A percentile compares a stretch with the other conserved stretches of the same genome.
phyloP scores from a whole-genome alignment of 2,113 vertebrate genomes.

The Ivindomyrus marchei region DNA sequence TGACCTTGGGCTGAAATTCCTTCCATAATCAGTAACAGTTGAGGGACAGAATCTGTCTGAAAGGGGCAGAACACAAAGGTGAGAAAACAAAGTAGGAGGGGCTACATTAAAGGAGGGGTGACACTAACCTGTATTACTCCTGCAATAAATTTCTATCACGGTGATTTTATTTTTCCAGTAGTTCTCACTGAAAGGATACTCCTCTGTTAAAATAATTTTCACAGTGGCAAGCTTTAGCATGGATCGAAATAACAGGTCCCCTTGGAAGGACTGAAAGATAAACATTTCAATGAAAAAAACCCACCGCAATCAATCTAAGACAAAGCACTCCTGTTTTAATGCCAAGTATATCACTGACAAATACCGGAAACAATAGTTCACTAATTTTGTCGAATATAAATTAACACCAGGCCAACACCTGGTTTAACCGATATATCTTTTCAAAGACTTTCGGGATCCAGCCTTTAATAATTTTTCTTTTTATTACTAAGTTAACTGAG shows the following conservation, averaged over 20 bases:
- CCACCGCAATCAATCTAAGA: neutral
- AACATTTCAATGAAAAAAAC: neutral
- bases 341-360: neutral
- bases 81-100: neutral
- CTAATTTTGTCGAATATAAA: constrained; percentile 10
- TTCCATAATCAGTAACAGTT: constrained; percentile 40
- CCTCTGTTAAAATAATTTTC: neutral
- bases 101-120: neutral
- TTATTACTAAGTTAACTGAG: constrained; percentile 18
- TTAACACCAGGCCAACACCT: constrained; percentile 23
- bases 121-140: neutral
- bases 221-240: neutral
- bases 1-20: constrained; percentile 36
- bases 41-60: constrained; percentile 18
- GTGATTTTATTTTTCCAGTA: neutral
- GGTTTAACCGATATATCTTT: constrained; percentile 20
- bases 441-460: constrained; percentile 12
- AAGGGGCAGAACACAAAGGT: constrained; percentile 17
- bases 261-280: neutral
- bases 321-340: neutral
- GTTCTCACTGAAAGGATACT: neutral
- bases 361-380: neutral
- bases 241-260: neutral
- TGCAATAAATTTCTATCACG: neutral
- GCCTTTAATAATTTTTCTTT: constrained; percentile 22